phyloP scores from a whole-genome alignment of 2,888 invertebrate species.

The Thalpophila matura region DNA sequence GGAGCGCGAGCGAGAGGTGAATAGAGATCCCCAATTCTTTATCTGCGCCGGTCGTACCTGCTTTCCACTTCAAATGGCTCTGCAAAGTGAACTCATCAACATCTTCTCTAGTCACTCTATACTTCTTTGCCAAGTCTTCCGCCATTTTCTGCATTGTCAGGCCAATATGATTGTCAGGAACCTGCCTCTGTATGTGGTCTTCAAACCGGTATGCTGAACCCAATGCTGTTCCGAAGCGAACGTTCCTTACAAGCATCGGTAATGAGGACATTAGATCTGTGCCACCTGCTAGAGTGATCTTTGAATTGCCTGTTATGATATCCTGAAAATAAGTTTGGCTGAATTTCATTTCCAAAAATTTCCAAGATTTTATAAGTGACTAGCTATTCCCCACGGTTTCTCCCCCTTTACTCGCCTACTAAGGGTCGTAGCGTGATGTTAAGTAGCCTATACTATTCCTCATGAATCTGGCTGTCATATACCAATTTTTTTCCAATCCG shows the following conservation, averaged over 20 bases:
- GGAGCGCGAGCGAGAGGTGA: too few species aligned
- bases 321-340: conserved; percentile 90
- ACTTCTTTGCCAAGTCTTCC: conserved; percentile 95
- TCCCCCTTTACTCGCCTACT: too few species aligned
- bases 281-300: conserved; percentile 97
- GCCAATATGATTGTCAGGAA: conserved; percentile 95
- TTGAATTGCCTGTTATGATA: conserved; percentile 95
- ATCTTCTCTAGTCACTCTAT: conserved; percentile 93
- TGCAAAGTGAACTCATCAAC: conserved; percentile 95
- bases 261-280: conserved; percentile 98
- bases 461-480: too few species aligned
- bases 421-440: too few species aligned
- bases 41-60: too few species aligned
- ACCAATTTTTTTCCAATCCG: too few species aligned
- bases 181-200: conserved; percentile 90
- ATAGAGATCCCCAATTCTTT: too few species aligned
- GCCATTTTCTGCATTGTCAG: conserved; percentile 97
- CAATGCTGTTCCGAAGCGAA: conserved; percentile 96
- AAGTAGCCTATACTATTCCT: too few species aligned
- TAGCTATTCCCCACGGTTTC: too few species aligned
- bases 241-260: conserved; percentile 95
- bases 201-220: conserved; percentile 95
- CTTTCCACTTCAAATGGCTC: conserved; percentile 96
- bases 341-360: too few species aligned
- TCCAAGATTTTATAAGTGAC: too few species aligned